Base-by-base conservation (phyloP, 2,888 invertebrate genomes). In the Laspeyria flexula region DNA sequence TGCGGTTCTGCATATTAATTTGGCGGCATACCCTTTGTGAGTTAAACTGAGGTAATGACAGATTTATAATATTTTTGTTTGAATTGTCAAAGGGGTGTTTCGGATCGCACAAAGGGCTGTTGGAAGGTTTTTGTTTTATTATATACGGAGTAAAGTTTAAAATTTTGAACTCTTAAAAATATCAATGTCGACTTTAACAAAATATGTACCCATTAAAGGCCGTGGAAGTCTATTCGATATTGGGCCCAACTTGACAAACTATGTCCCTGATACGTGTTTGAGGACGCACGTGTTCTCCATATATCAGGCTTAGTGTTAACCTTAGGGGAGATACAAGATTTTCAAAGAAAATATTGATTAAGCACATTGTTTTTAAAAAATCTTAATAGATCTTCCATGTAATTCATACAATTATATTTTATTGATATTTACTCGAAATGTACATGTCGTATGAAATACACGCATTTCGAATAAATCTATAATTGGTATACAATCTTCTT, bases 1-100 rank as follows among this genome's bases (percentile, higher is more conserved):
- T 67, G 66, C 61, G 71, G 70, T 59, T 65, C 57, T 61, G 73
- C 73, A 77, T 77, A 67, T 67, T 67, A 73, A 76, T 71, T 60
- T 38, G 21, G 29, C 7, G 31, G 43, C 25, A 43, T 35, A 38
- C 35, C 35, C 25, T 25, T 4, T 4, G 25, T 7, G n/a, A n/a
- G n/a, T n/a, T n/a, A n/a, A n/a, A n/a, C n/a, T n/a, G n/a, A n/a
- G n/a, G n/a, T n/a, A n/a, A n/a, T n/a, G n/a, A n/a, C n/a, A n/a
- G n/a, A n/a, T n/a, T n/a, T n/a, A n/a, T n/a, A 7, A 6, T 25
- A 25, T 25, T 25, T 25, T 7, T 7, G 25, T 25, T 7, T 7
- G n/a, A n/a, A n/a, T n/a, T n/a, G n/a, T n/a, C n/a, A n/a, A 5
- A 18, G 18, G 2, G 25, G 9, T 7, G 25, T 7, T 25, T 25